Percentiles rank a stretch among this genome's conserved stretches.
phyloP scores from a whole-genome alignment of 2,888 invertebrate species.

The Perithous albicinctus region DNA sequence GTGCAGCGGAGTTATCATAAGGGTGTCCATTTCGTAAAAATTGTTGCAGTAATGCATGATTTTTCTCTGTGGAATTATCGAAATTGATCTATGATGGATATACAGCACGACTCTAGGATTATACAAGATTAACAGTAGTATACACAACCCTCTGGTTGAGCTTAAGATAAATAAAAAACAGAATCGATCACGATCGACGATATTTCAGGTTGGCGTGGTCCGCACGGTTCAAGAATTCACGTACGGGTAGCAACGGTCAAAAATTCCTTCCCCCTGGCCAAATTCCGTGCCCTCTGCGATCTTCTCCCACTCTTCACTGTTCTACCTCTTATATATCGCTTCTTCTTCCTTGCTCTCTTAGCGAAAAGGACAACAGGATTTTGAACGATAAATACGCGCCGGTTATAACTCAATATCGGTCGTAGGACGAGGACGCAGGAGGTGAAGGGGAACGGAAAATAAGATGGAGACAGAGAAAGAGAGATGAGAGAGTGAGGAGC shows the following conservation, averaged over 20 bases:
- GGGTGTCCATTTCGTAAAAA: too few relatives aligned
- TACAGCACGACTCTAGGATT: conserved; percentile 58
- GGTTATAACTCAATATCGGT: conserved; percentile 83
- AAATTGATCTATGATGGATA: conserved; percentile 15
- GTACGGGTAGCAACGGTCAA: conserved; percentile 59
- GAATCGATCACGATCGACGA: conserved; percentile 60
- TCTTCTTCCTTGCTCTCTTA: conserved; percentile 35
- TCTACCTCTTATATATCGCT: conserved; percentile 31
- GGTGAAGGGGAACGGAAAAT: conserved; percentile 6
- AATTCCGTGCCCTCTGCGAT: conserved; percentile 48
- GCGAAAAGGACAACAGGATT: conserved; percentile 72
- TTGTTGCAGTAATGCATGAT: too few relatives aligned
- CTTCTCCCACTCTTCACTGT: conserved; percentile 14
- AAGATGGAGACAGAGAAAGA: conserved; percentile 14
- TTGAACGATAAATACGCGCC: conserved; percentile 80
- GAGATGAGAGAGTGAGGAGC: conserved; percentile 65
- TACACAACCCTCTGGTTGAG: conserved; percentile 21
- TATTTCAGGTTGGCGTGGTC: conserved; percentile 61
- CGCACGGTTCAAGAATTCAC: conserved; percentile 61
- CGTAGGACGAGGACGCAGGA: conserved; percentile 68
- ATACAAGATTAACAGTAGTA: conserved; percentile 68
- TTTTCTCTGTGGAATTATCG: too few relatives aligned
- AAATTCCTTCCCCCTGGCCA: conserved; percentile 62
- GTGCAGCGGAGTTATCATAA: too few relatives aligned
- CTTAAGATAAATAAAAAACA: conserved; percentile 24